Evolutionary conservation across 2,888 invertebrate species (phyloP), one percentile per base, ranked within the genome.

Genomic region (Eumacrocentrus americanus): DNA sequence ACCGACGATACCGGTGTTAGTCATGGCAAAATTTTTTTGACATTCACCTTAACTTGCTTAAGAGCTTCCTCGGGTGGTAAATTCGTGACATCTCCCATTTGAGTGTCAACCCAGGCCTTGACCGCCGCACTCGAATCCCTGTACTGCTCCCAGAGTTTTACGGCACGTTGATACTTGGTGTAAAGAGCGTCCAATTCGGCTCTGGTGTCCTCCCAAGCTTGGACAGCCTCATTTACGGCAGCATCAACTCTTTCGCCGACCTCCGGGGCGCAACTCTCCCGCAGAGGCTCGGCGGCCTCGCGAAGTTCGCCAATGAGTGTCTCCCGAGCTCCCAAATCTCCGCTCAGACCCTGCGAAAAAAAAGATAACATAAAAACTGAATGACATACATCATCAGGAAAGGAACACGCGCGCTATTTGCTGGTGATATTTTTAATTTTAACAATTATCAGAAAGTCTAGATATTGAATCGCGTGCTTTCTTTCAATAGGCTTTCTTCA

Each of bases 141-240:
- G 83, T 93, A 93, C 62, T 88, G 87, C 74, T 88, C 85, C 93
- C 93, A 93, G 61, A 93, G 85, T 50, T 89, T 88, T 58, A 92
- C 91, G 2, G 92, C 93, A 76, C 89, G 87, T 78, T 91, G 89
- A 83, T 93, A 93, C 82, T 86, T 86, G 70, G 84, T 88, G 79
- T 91, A 91, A 68, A 93, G 85, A 70, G 89, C 88, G 67, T 88
- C 87, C 67, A 93, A 85, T 78, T 91, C 90, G 68, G 86, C 84
- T 77, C 89, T 88, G n/a, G 92, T 92, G 72, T 90, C 89, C 71
- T 90, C 87, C 85, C 92, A 93, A 37, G 91, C 90, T 3, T 88
- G 86, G 11, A 90, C 89, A 12, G 92, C 92, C 73, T 91, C 89
- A 77, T 89, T 88, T 44, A 93, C 89, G 48, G 91, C 90, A 1